Base-by-base conservation (phyloP, 2,888 invertebrate genomes). In the Acheta domesticus region DNA sequence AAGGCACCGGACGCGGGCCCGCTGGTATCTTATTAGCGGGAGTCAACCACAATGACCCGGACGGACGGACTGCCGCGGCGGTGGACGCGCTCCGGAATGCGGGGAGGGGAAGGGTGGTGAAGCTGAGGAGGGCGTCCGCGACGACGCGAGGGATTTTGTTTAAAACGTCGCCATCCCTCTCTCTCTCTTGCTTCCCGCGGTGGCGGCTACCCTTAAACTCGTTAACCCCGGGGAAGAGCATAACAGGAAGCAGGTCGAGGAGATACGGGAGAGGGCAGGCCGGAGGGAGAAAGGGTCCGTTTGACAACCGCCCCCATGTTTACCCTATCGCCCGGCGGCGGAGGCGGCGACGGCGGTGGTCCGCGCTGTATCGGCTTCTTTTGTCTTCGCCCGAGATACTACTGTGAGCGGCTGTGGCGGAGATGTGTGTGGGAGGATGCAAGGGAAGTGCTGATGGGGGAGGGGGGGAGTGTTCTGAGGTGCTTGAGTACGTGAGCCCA, bases 31-130 rank as follows among this genome's bases (percentile, higher is more conserved):
- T 62, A 62, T 62, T 62, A 62, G 62, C n/a, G 62, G n/a, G 62
- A 62, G 62, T 62, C 62, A 62, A 62, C 62, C 62, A 62, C 62
- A 62, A 62, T 62, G 62, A 62, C 62, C 62, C 62, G 62, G n/a
- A 36, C 36, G 36, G 36, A 36, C 36, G 36, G 36, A 2, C 62
- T 19, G 16, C n/a, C 62, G 62, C n/a, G 62, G 14, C 4, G 62
- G 62, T 14, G 62, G n/a, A 62, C n/a, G 62, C n/a, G 12, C n/a
- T 62, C 11, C 62, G 62, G 14, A 62, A n/a, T 19, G n/a, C 4
- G 62, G 62, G 8, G n/a, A 12, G 3, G 16, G 62, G 62, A 4
- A 1, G 62, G 62, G 62, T 0, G 11, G 14, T 4, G 62, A 8
- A 19, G 4, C 14, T 4, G 8, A 36, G 36, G 36, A 8, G 36